Evolutionary conservation across 2,113 vertebrate species (phyloP), one percentile per base, ranked within the genome.

Genomic region (Ageneiosus marmoratus): DNA sequence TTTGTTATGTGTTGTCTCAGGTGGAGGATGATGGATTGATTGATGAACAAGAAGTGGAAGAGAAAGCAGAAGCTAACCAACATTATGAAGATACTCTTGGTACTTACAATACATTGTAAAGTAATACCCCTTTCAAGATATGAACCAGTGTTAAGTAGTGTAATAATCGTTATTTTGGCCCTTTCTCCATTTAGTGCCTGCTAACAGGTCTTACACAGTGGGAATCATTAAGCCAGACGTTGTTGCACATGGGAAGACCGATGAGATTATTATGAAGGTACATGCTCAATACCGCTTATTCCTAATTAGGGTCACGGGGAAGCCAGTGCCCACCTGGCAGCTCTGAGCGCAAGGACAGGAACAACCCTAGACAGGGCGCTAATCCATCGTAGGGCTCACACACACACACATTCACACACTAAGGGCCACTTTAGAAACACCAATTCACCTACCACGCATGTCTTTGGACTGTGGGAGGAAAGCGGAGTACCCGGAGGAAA

Each of bases 191-290:
- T 5, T 46, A 46, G 44, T 46, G 44, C 5, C 4, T 77, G 85
- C 83, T 53, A 90, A 88, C 88, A 93, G 93, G 89, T 86, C 92
- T 41, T 96, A 92, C 88, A 96, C 96, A 27, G 87, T 97, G 85
- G 95, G 94, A 20, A 94, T 97, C 87, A 94, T 97, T 84, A 97
- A 96, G 90, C 96, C 96, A 65, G 95, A 97, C 9, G 96, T 93
- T 6, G 95, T 96, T 53, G 94, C 92, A 89, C 95, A 96, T 18
- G 94, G 96, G 81, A 95, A 96, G 79, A 88, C 92, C 29, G 92
- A 95, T 65, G 95, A 97, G 88, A 96, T 97, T 77, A 95, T 96
- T 18, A 94, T 94, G 94, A 97, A 96, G 95, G 96, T 97, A 91
- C 88, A 78, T 56, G 41, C 37, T 50, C 7, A 41, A 12, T 83